Base-by-base conservation (phyloP, 1,140 invertebrate species). In the Drosophila quadrilineata region DNA sequence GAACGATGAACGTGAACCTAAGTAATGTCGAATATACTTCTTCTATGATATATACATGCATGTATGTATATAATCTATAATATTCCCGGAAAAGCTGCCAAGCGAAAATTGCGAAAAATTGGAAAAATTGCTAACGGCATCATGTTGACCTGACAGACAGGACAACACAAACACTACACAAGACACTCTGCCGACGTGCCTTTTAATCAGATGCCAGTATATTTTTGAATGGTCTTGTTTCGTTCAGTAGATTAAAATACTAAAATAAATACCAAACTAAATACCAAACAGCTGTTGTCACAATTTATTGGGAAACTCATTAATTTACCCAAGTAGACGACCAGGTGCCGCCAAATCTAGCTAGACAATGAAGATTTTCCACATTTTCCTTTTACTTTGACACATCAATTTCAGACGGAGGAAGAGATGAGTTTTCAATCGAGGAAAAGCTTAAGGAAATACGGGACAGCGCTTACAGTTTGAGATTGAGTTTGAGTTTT, bases 1-100 rank as follows among this genome's bases (percentile, higher is more conserved):
- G 57, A 60, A 58, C 29, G 60, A 77, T 45, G 69, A 84, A 84
- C 73, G 73, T 73, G 79, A 63, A 85, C 62, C 49, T 74, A 58
- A 74, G 73, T 66, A 74, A 71, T 67, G 62, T 58, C 53, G n/a
- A n/a, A n/a, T 19, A 12, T 38, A 12, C 26, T 26, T 14, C 29
- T 43, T 16, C 35, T 41, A 28, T 52, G 19, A 12, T 16, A 46
- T n/a, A 56, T 53, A 48, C 43, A 48, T n/a, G n/a, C n/a, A 57
- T 14, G 46, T 14, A 26, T 22, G 49, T 3, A 19, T 19, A 19
- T n/a, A 19, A 24, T 26, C 2, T 26, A 26, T 8, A 26, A 10
- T 5, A 5, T 56, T 26, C 16, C 24, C n/a, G n/a, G n/a, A 41
- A 10, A 26, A 26, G n/a, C 6, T 35, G 6, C 12, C 22, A 16